phyloP scores from a whole-genome alignment of 2,113 vertebrate species.

The Physeter macrocephalus region DNA sequence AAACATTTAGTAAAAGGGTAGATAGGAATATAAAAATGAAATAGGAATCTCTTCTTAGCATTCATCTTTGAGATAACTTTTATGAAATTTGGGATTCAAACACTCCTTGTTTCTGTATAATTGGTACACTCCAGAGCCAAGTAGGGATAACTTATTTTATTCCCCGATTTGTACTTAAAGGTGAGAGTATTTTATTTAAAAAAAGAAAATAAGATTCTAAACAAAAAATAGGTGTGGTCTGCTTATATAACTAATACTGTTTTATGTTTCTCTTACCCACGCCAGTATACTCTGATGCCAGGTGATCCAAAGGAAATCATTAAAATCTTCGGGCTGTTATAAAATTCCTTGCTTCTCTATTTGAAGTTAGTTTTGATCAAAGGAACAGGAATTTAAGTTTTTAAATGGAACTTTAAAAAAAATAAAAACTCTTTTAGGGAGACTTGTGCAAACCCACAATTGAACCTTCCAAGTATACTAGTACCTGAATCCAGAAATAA shows the following conservation, averaged over 20 bases:
- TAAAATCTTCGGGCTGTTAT: neutral
- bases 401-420: conserved; percentile 26
- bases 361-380: conserved; percentile 19
- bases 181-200: neutral
- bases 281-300: neutral
- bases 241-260: neutral
- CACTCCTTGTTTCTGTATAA: neutral
- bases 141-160: neutral
- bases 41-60: neutral
- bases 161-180: neutral
- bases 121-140: neutral
- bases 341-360: neutral
- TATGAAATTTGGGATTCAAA: neutral
- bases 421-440: neutral
- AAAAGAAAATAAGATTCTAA: neutral
- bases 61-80: neutral
- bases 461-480: neutral
- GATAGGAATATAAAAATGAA: neutral
- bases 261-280: neutral
- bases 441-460: neutral
- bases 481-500: neutral
- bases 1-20: neutral
- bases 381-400: neutral
- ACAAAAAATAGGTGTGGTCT: neutral
- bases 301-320: neutral